Percentiles rank a stretch among this genome's conserved stretches.
Evolutionary conservation across 2,888 invertebrate genomes (phyloP).

Genomic region (Epirrhoe alternata): DNA sequence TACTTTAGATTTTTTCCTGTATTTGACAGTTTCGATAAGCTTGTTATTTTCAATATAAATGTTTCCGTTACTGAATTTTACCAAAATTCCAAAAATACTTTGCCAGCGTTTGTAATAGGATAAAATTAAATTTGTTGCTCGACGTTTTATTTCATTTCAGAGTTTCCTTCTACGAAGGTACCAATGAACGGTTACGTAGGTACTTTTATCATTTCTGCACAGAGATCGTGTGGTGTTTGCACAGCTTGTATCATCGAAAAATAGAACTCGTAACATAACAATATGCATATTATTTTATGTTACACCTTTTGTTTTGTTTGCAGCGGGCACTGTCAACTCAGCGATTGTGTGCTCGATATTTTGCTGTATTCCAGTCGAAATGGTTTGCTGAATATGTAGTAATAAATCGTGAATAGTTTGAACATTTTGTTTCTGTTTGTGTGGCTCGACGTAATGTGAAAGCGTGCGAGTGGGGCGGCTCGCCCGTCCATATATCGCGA

Average conservation of each 20-base stretch:
- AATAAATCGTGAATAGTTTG: slow-evolving; percentile 65
- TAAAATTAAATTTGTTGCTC: slow-evolving; percentile 54
- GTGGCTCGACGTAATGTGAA: slow-evolving; percentile 46
- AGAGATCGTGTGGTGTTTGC: slow-evolving; percentile 6
- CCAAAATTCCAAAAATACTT: slow-evolving; percentile 38
- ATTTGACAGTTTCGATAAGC: background rate
- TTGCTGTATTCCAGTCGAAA: slow-evolving; percentile 52
- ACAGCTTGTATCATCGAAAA: slow-evolving; percentile 15
- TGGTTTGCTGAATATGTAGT: slow-evolving; percentile 59
- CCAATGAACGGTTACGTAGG: slow-evolving; percentile 19
- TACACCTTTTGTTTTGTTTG: slow-evolving; percentile 50
- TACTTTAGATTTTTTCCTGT: background rate
- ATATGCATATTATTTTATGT: slow-evolving; percentile 50
- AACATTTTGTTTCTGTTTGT: slow-evolving; percentile 63
- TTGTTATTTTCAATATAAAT: slow-evolving; percentile 1
- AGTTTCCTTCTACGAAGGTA: slow-evolving; percentile 49
- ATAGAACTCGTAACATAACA: slow-evolving; percentile 34
- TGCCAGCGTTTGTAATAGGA: slow-evolving; percentile 46
- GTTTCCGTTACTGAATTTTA: background rate
- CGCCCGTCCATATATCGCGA: slow-evolving; percentile 61
- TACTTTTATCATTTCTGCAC: slow-evolving; percentile 40
- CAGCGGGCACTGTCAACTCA: slow-evolving; percentile 50
- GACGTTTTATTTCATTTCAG: slow-evolving; percentile 53
- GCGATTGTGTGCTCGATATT: slow-evolving; percentile 55
- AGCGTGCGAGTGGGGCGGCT: slow-evolving; percentile 32